Conservation (phyloP, 2,888 invertebrate genomes). For the Eremobia ochroleuca region DNA sequence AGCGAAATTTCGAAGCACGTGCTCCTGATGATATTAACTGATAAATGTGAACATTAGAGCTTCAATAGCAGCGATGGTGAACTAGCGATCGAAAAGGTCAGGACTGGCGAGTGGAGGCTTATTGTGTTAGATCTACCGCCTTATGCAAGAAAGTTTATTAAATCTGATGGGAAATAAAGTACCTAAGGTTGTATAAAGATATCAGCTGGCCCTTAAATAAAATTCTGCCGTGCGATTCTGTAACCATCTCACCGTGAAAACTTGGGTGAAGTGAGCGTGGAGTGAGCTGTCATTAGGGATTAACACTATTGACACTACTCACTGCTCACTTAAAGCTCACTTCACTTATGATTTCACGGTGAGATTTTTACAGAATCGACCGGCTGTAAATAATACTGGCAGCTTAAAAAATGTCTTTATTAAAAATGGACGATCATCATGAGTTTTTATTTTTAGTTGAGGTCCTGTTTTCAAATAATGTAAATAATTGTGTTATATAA, state of each 20-base stretch:
- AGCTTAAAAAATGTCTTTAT: neutral
- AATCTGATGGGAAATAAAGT: neutral
- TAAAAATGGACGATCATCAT: neutral
- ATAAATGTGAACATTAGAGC: slow-evolving; percentile 32
- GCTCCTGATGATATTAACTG: slow-evolving; percentile 19
- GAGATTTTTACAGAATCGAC: too few relatives aligned
- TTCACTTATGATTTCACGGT: too few relatives aligned
- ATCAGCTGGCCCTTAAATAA: too few relatives aligned
- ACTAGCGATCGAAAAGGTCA: slow-evolving; percentile 29
- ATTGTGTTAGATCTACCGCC: neutral
- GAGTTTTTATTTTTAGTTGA: neutral
- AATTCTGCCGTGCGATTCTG: too few relatives aligned
- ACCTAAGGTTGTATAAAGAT: neutral
- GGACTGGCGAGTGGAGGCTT: slow-evolving; percentile 1
- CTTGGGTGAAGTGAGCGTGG: too few relatives aligned
- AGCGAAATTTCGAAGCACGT: slow-evolving; percentile 17
- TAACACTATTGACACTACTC: too few relatives aligned
- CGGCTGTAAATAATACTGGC: neutral
- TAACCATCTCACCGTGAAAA: too few relatives aligned
- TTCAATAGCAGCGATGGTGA: slow-evolving; percentile 35
- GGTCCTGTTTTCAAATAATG: slow-evolving; percentile 3
- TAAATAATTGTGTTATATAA: neutral
- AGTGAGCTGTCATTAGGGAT: too few relatives aligned
- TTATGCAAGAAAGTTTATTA: neutral
- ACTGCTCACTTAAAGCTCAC: too few relatives aligned